Evolutionary conservation across 2,113 vertebrate genomes (phyloP).

Genomic region (Bujurquina vittata): DNA sequence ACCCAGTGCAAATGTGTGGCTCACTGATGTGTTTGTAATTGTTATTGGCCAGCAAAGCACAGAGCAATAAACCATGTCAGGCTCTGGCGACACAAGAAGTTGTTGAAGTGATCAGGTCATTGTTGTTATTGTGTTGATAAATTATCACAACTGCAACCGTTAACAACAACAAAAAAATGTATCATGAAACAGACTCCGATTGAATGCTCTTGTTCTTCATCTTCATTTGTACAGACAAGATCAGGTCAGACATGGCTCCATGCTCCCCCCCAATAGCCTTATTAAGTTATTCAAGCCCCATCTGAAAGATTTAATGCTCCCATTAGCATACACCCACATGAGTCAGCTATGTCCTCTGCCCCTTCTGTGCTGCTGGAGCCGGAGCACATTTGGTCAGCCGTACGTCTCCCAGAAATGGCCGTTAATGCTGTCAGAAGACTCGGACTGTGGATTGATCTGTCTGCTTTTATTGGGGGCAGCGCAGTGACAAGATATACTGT

Average conservation of each 20-base stretch:
- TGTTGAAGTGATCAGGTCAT: neutral
- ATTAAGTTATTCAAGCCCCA: constrained; percentile 46
- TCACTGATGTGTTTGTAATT: neutral
- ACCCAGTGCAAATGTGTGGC: neutral
- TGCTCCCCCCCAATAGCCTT: constrained; percentile 26
- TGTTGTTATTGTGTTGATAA: neutral
- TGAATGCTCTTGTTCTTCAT: neutral
- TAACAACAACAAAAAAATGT: neutral
- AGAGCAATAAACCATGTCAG: neutral
- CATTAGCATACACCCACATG: constrained; percentile 58
- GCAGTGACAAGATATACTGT: constrained; percentile 24
- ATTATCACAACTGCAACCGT: neutral
- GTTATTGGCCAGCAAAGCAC: neutral
- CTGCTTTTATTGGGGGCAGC: constrained; percentile 23
- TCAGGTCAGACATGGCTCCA: neutral
- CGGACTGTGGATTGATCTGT: constrained; percentile 36
- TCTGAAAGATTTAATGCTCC: constrained; percentile 57
- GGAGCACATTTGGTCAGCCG: constrained; percentile 17
- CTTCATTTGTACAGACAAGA: constrained; percentile 20
- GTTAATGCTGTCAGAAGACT: constrained; percentile 33
- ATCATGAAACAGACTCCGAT: neutral
- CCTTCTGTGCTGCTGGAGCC: constrained; percentile 21
- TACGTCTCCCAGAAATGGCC: constrained; percentile 32
- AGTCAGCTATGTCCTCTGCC: constrained; percentile 55
- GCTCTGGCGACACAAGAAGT: neutral